Base-by-base conservation (phyloP, 2,113 vertebrate species). In the Lophotis ruficrista region DNA sequence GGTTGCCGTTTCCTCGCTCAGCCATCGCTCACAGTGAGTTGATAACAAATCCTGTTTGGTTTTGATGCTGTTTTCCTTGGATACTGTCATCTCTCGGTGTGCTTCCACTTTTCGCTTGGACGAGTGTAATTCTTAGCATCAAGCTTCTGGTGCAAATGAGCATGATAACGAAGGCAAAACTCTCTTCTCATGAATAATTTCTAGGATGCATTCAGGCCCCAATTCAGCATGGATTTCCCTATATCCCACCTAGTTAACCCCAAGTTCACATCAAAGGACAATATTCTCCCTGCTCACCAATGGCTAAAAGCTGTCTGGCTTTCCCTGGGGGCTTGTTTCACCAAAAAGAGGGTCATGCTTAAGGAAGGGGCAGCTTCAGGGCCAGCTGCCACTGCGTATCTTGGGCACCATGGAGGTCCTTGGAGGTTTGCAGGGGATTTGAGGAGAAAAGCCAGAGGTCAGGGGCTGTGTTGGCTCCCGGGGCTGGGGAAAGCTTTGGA, bases 61-160 rank as follows among this genome's bases (percentile, higher is more conserved):
- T 83, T 87, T 45, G 45, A 69, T 61, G 61, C 48, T 93, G 57
- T 84, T 92, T 94, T 84, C 60, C 61, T 94, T 89, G 84, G 89
- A 62, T 14, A 22, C 14, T 0, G 0, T 3, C 9, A 9, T 20
- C 58, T 89, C 25, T 0, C 0, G 20, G 37, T 69, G 69, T n/a
- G 23, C 61, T 94, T 87, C 96, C 22, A 10, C 41, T 89, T 77
- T 89, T 85, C 85, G 45, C 31, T 72, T 87, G 80, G 68, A 91
- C 28, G 45, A 82, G 28, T 41, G 7, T 54, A 81, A 72, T 23
- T 62, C 77, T 87, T 48, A 80, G 58, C 58, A 62, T 90, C 3
- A 7, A 57, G 62, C 73, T 94, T 91, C 66, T 93, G 70, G 50
- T 91, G 78, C n/a, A 73, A 96, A 91, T 27, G 75, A 64, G n/a